A percentile compares a stretch with the other conserved stretches of the same genome.
phyloP scores from a whole-genome alignment of 1,140 invertebrate species.

The Drosophila sturtevanti region DNA sequence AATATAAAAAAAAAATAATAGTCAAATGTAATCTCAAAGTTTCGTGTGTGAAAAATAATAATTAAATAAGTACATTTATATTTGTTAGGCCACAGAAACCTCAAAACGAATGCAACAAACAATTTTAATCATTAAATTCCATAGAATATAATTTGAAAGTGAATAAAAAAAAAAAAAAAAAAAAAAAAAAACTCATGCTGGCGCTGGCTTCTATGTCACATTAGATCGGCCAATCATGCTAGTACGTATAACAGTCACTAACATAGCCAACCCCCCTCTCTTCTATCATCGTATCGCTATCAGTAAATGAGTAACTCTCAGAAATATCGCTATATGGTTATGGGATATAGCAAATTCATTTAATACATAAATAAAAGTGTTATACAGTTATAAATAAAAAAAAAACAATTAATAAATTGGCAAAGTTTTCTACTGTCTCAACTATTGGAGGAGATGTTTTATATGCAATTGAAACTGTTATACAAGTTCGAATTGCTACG shows the following conservation, averaged over 20 bases:
- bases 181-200: neutral
- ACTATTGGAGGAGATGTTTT: no score
- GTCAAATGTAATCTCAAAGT: conserved; percentile 4
- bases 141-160: neutral
- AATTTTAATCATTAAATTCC: conserved; percentile 6
- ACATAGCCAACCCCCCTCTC: no score
- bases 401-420: no score
- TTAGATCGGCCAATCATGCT: neutral
- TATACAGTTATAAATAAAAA: no score
- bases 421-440: no score
- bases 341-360: no score
- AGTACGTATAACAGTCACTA: no score
- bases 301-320: neutral
- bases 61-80: conserved; percentile 4
- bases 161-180: neutral
- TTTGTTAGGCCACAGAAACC: conserved; percentile 1
- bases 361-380: no score
- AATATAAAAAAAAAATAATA: conserved; percentile 2
- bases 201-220: neutral
- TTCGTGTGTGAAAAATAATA: conserved; percentile 9
- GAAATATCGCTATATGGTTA: no score
- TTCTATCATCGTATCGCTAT: no score
- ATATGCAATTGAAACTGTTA: no score
- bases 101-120: neutral
- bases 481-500: no score